Evolutionary conservation across 2,888 invertebrate species (phyloP).

Genomic region (Psylliodes chrysocephalus): DNA sequence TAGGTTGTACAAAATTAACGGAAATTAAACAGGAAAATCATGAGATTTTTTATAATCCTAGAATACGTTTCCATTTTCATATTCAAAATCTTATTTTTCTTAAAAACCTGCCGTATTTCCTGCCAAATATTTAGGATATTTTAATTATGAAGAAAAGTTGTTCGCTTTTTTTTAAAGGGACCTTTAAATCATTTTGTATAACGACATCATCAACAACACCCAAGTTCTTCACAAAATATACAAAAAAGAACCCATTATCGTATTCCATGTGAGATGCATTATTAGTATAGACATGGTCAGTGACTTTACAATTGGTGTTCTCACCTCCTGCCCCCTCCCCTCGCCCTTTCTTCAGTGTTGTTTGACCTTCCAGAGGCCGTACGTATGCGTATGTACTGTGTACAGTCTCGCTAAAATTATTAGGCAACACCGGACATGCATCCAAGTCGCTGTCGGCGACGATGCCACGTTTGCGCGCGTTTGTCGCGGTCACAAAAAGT

Average conservation of each 20-base stretch:
- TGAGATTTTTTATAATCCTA: too few relatives aligned
- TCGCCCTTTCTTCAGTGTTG: slow-evolving; percentile 43
- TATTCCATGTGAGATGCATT: slow-evolving; percentile 26
- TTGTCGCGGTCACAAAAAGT: too few relatives aligned
- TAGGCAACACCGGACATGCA: slow-evolving; percentile 39
- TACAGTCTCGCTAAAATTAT: slow-evolving; percentile 52
- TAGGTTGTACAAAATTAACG: too few relatives aligned
- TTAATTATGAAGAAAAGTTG: too few relatives aligned
- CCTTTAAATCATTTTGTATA: too few relatives aligned
- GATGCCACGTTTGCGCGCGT: slow-evolving; percentile 22
- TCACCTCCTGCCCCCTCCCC: slow-evolving; percentile 45
- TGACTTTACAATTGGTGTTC: slow-evolving; percentile 51
- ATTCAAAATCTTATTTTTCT: too few relatives aligned
- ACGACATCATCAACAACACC: neutral
- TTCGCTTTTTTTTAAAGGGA: too few relatives aligned
- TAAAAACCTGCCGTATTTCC: too few relatives aligned
- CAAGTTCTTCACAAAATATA: neutral
- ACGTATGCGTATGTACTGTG: slow-evolving; percentile 39
- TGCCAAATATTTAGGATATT: too few relatives aligned
- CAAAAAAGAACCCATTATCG: neutral
- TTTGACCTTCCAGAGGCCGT: slow-evolving; percentile 63
- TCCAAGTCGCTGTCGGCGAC: slow-evolving; percentile 13
- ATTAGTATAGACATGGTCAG: slow-evolving; percentile 50
- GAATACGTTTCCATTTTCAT: too few relatives aligned
- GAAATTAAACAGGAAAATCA: too few relatives aligned